Conservation (phyloP, 2,797 vertebrate species). For the Pteropus rufus region DNA sequence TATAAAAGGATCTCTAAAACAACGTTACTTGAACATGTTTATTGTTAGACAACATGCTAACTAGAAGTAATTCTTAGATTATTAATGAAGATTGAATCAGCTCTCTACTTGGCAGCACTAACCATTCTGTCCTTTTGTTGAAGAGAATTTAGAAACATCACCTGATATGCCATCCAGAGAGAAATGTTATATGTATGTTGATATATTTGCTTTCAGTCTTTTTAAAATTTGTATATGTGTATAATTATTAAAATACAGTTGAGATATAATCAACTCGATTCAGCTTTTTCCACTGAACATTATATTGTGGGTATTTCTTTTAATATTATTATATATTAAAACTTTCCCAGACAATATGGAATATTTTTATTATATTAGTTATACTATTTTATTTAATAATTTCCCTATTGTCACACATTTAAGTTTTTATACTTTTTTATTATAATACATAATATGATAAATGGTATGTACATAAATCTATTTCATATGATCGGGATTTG, state of each 20-base stretch:
- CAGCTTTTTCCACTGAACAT: not conserved
- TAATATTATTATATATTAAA: not conserved
- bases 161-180: not conserved
- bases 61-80: not conserved
- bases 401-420: not conserved
- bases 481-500: not conserved
- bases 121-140: not conserved
- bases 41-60: not conserved
- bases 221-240: not conserved
- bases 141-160: not conserved
- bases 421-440: not conserved
- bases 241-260: not conserved
- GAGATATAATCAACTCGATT: not conserved
- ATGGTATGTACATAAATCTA: not conserved
- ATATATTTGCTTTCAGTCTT: not conserved
- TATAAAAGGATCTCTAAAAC: not conserved
- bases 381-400: not conserved
- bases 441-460: not conserved
- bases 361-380: not conserved
- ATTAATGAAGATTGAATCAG: not conserved
- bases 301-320: not conserved
- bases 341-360: not conserved
- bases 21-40: not conserved
- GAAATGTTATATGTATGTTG: not conserved
- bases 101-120: not conserved